Base-by-base conservation (phyloP, 35 echinoderm and acorn worm genomes). In the Heliocidaris erythrogramma region DNA sequence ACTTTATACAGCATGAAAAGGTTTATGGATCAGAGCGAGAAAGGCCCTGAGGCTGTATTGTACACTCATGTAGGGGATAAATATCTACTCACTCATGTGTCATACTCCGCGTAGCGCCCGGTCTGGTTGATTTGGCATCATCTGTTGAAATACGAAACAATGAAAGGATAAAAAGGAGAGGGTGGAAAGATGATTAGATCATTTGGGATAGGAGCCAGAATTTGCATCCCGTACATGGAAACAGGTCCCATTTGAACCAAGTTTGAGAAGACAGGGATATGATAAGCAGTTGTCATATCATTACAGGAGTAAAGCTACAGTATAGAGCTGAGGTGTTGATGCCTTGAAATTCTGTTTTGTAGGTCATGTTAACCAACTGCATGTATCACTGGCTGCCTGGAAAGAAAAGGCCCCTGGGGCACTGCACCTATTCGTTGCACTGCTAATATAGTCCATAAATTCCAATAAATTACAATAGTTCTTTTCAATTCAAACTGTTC, bases 71-170 rank as follows among this genome's bases (percentile, higher is more conserved):
- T 3, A 42, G 35, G 35, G 35, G 35, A 42, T 1, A 42, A 42
- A 42, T 42, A 42, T 5, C 65, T 50, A 94, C 59, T 94, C 31
- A 85, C 93, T 94, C 56, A 27, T 92, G 91, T 52, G 91, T 92
- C 48, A 92, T 49, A 50, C 91, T 92, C 7, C 91, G 47, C 17
- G 91, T 48, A 27, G 91, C 29, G 31, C 31, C 50, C 0, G 49
- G 48, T 59, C 47, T 92, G 29, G 49, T 59, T 0, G 91, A 59
- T 27, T 59, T 52, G 1, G 32, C 50, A 49, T 92, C 91, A 50
- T 92, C 91, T 48, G 13, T 35, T 91, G 24, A 91, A 48, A 12
- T 1, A 86, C 0, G 3, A 0, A 42, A 32, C 30, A 24, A 86
- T 6, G 47, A 89, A 42, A 31, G 17, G 12, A 42, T 42, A 42